Evolutionary conservation across 2,113 vertebrate species (phyloP).

Genomic region (Parotia lawesii): DNA sequence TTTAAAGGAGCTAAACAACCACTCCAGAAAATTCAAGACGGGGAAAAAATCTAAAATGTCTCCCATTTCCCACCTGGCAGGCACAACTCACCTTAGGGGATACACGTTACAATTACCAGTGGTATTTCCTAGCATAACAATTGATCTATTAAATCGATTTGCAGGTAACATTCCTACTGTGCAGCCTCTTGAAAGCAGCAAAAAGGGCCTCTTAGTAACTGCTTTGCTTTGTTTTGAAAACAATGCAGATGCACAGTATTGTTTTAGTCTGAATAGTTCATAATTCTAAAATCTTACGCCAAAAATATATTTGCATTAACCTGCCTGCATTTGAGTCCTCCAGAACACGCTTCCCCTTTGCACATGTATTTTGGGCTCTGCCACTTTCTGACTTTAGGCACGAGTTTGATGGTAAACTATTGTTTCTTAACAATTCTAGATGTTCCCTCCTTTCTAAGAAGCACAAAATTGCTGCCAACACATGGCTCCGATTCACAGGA

Average conservation of each 20-base stretch:
- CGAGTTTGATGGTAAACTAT: not conserved
- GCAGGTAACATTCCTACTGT: constrained; percentile 16
- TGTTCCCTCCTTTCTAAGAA: constrained; percentile 63
- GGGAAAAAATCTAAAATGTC: not conserved
- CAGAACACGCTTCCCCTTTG: not conserved
- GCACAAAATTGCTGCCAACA: constrained; percentile 63
- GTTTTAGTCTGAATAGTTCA: constrained; percentile 17
- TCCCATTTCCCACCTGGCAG: not conserved
- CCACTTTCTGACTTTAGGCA: constrained; percentile 8
- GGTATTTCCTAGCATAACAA: not conserved
- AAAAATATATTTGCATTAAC: constrained; percentile 3
- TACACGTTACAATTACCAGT: fast-evolving
- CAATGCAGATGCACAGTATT: constrained; percentile 10
- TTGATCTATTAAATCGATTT: not conserved
- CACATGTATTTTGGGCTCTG: not conserved
- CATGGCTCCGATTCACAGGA: constrained; percentile 66
- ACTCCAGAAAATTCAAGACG: not conserved
- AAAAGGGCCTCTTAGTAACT: constrained; percentile 40
- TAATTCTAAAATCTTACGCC: not conserved
- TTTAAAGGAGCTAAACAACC: not conserved
- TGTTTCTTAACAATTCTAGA: constrained; percentile 57
- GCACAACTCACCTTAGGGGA: not conserved
- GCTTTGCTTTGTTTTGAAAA: constrained; percentile 54
- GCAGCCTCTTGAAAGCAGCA: constrained; percentile 35
- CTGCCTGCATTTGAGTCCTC: not conserved